phyloP scores from a whole-genome alignment of 1,140 invertebrate species.

The Lordiphosa mommai region DNA sequence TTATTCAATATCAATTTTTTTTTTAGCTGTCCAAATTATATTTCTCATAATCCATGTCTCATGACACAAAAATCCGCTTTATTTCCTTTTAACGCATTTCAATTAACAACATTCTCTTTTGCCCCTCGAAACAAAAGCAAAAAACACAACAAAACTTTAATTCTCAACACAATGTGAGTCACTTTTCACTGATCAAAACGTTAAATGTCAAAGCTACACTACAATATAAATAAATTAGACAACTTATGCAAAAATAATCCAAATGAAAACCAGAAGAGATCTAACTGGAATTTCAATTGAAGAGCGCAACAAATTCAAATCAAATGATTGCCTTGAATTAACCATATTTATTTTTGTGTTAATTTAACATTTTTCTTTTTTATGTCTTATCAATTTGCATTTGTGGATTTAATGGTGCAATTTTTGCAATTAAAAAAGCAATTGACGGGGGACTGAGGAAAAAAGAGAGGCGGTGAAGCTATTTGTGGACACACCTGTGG shows the following conservation, averaged over 20 bases:
- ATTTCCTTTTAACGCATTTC: too few species aligned
- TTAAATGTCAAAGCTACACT: conserved; percentile 29
- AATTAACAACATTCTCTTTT: too few species aligned
- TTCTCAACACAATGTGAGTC: not conserved
- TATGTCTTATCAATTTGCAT: conserved; percentile 26
- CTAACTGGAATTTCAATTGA: not conserved
- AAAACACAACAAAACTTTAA: not conserved
- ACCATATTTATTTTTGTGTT: too few species aligned
- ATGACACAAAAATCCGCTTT: too few species aligned
- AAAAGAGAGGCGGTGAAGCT: not conserved
- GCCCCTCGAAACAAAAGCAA: not conserved
- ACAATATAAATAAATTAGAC: conserved; percentile 1
- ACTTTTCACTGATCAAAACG: not conserved
- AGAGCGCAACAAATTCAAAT: too few species aligned
- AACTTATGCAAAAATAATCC: conserved; percentile 15
- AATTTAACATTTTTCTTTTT: not conserved
- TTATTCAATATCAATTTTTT: too few species aligned
- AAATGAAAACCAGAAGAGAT: not conserved
- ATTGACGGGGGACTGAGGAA: conserved; percentile 10
- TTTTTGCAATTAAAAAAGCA: conserved; percentile 30
- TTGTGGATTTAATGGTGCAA: conserved; percentile 28
- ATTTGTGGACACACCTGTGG: not conserved
- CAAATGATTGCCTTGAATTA: too few species aligned
- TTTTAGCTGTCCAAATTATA: too few species aligned
- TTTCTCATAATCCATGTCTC: too few species aligned